phyloP scores from a whole-genome alignment of 2,888 invertebrate genomes.

The Erannis defoliaria region DNA sequence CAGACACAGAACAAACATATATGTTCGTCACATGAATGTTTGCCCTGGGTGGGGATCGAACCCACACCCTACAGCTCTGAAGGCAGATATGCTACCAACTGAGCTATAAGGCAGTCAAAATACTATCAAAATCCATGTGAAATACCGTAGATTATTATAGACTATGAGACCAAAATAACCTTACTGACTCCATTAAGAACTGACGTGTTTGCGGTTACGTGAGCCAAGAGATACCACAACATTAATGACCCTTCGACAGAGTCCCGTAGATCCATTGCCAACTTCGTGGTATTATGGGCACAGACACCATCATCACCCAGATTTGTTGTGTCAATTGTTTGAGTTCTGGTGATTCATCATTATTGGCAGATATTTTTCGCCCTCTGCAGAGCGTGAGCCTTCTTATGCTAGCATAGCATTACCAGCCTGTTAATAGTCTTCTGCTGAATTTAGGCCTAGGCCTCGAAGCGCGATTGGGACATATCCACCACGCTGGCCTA shows the following conservation, averaged over 20 bases:
- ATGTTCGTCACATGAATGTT: too few species aligned
- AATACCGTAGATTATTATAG: background rate
- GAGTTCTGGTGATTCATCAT: background rate
- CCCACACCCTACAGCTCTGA: too few species aligned
- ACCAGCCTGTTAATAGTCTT: too few species aligned
- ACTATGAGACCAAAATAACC: background rate
- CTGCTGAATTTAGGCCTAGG: too few species aligned
- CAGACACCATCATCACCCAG: background rate
- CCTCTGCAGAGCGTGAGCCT: background rate
- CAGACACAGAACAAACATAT: too few species aligned
- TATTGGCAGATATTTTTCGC: background rate
- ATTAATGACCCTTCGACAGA: conserved; percentile 13
- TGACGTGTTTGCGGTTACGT: background rate
- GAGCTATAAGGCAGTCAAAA: background rate
- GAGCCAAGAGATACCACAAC: conserved; percentile 15
- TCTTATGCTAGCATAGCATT: too few species aligned
- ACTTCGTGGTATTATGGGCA: background rate
- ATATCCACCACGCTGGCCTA: too few species aligned
- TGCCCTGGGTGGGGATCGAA: too few species aligned
- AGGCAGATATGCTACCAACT: too few species aligned
- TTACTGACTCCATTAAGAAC: background rate
- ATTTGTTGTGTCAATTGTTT: conserved; percentile 1
- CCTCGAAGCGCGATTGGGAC: too few species aligned
- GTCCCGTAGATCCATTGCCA: conserved; percentile 16
- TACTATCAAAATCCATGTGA: background rate